A percentile compares a stretch with the other conserved stretches of the same genome.
These are phyloP conservation scores for Alethe diademata DNA, from an alignment of 2,113 vertebrate species.

Conservation along the genomic window DNA sequence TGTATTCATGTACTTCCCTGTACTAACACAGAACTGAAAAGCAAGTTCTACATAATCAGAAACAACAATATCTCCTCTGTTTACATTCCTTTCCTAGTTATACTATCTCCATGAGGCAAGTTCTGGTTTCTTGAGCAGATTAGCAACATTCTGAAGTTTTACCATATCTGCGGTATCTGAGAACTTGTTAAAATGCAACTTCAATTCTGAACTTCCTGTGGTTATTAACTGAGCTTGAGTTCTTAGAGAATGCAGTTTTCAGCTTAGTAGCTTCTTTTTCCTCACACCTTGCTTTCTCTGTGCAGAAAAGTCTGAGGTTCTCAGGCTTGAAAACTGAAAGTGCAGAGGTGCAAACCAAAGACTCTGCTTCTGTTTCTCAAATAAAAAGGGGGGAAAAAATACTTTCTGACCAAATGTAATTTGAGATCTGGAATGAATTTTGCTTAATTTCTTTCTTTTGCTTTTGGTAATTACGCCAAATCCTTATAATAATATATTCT, in stretches of 20 bases:
- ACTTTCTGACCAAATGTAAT: neutral
- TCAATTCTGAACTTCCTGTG: neutral
- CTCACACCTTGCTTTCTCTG: neutral
- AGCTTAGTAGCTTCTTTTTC: neutral
- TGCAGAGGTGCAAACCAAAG: neutral
- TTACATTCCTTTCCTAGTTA: neutral
- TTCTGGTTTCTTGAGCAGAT: neutral
- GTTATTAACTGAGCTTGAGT: neutral
- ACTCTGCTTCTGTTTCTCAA: neutral
- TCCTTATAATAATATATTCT: neutral
- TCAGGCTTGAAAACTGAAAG: neutral
- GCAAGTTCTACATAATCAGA: neutral
- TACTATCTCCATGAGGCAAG: too few species aligned
- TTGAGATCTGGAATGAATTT: neutral
- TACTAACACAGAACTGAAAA: neutral
- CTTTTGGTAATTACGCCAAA: constrained; percentile 29
- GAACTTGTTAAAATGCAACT: neutral
- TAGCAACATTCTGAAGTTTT: neutral
- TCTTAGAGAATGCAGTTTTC: neutral
- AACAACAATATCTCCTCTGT: neutral
- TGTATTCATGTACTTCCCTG: neutral
- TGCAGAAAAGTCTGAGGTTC: neutral
- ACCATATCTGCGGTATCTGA: neutral
- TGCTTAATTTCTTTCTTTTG: constrained; percentile 36
- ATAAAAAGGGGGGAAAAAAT: neutral